A percentile compares a stretch with the other conserved stretches of the same genome.
These are phyloP conservation scores for Choloepus hoffmanni DNA, from an alignment of 2,113 vertebrate species.

Conservation along the genomic window DNA sequence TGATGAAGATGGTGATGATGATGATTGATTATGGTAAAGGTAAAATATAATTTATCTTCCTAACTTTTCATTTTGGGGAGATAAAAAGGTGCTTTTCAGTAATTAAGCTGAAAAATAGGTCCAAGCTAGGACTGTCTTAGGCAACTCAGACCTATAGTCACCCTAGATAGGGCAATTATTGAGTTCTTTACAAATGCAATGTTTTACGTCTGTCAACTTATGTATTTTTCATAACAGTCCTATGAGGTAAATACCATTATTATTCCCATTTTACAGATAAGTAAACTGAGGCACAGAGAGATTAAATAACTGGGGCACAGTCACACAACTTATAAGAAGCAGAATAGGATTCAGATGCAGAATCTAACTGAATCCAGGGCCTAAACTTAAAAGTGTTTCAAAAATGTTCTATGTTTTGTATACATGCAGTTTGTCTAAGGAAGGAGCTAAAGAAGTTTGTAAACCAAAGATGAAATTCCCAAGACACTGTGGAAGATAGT, in stretches of 20 bases:
- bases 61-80: not conserved
- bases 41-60: not conserved
- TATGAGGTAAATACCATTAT: not conserved
- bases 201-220: not conserved
- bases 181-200: rapidly evolving
- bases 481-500: not conserved
- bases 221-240: not conserved
- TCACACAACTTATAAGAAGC: not conserved
- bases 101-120: not conserved
- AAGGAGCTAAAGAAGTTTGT: not conserved
- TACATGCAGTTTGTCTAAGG: not conserved
- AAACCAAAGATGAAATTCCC: constrained; percentile 4
- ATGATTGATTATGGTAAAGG: not conserved
- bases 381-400: not conserved
- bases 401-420: not conserved
- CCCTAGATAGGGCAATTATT: not conserved
- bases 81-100: not conserved
- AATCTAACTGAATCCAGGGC: not conserved
- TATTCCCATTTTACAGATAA: not conserved
- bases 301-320: not conserved
- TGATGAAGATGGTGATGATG: not conserved
- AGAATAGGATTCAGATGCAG: not conserved
- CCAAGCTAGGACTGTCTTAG: not conserved
- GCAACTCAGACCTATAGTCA: rapidly evolving
- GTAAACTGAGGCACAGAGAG: not conserved